phyloP scores from a whole-genome alignment of 2,888 invertebrate species.

The Empis stercorea region DNA sequence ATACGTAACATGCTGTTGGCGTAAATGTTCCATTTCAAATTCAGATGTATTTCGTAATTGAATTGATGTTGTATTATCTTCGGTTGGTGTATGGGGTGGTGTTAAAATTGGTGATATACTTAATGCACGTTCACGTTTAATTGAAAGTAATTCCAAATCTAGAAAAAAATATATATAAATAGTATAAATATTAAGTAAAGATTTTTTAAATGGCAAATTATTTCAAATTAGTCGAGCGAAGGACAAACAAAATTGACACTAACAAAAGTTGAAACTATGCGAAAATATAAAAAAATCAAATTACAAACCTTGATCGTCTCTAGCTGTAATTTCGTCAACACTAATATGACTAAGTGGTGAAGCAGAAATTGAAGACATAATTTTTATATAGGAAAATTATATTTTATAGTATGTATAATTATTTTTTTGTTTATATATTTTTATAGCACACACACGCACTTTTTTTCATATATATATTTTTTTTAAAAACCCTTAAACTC shows the following conservation, averaged over 20 bases:
- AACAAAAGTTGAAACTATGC: no score
- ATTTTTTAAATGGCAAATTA: no score
- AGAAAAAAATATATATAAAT: neutral
- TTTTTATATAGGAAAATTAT: slow-evolving; percentile 16
- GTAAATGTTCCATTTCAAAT: slow-evolving; percentile 25
- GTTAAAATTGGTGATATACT: slow-evolving; percentile 47
- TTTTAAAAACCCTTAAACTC: no score
- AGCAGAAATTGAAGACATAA: slow-evolving; percentile 35
- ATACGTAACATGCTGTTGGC: slow-evolving; percentile 18
- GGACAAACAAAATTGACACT: no score
- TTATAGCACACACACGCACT: neutral
- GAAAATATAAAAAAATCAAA: neutral
- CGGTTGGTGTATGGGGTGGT: slow-evolving; percentile 62
- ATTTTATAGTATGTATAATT: neutral
- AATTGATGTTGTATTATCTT: slow-evolving; percentile 21
- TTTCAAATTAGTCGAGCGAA: no score
- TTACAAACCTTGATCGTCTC: slow-evolving; percentile 29
- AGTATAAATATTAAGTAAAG: neutral
- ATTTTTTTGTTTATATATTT: neutral
- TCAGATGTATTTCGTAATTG: no score
- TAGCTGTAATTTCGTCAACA: slow-evolving; percentile 34
- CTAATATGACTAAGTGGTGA: slow-evolving; percentile 37
- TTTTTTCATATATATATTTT: no score
- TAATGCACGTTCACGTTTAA: slow-evolving; percentile 48
- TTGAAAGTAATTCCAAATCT: slow-evolving; percentile 49